These are phyloP conservation scores for Bellardia bayeri DNA, from an alignment of 2,888 invertebrate species.

Conservation along the genomic window DNA sequence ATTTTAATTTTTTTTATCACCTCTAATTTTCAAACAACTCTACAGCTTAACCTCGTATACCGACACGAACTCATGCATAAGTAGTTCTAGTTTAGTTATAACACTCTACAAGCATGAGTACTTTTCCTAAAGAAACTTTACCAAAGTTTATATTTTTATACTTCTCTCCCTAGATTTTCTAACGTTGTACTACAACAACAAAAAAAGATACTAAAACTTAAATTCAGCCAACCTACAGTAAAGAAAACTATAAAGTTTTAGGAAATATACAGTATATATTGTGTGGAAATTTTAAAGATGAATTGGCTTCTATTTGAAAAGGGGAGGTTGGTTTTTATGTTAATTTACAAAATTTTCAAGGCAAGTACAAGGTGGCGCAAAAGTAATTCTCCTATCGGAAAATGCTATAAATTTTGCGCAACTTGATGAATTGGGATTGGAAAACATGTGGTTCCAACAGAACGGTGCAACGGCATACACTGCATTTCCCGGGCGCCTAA, in stretches of 20 bases:
- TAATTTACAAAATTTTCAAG: constrained; percentile 63
- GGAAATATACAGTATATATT: neutral
- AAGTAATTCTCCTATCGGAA: no score
- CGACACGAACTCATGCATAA: no score
- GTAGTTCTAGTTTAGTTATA: constrained; percentile 18
- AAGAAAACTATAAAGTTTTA: constrained; percentile 34
- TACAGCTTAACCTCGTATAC: neutral
- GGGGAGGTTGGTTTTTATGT: constrained; percentile 25
- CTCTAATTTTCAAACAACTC: no score
- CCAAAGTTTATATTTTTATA: constrained; percentile 33
- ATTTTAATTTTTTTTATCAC: no score
- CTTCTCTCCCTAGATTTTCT: neutral
- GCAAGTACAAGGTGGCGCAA: no score
- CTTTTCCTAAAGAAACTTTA: constrained; percentile 53
- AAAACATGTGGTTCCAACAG: no score
- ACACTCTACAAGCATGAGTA: constrained; percentile 3
- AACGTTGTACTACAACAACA: neutral
- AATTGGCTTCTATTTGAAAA: constrained; percentile 51
- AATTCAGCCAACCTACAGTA: constrained; percentile 48
- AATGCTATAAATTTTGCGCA: no score
- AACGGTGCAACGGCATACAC: no score
- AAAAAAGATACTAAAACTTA: constrained; percentile 29
- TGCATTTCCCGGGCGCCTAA: no score
- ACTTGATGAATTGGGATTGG: no score
- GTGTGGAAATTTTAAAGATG: constrained; percentile 42